A percentile compares a stretch with the other conserved stretches of the same genome.
Conservation (phyloP, 2,888 invertebrate species). For the Carcina quercana region DNA sequence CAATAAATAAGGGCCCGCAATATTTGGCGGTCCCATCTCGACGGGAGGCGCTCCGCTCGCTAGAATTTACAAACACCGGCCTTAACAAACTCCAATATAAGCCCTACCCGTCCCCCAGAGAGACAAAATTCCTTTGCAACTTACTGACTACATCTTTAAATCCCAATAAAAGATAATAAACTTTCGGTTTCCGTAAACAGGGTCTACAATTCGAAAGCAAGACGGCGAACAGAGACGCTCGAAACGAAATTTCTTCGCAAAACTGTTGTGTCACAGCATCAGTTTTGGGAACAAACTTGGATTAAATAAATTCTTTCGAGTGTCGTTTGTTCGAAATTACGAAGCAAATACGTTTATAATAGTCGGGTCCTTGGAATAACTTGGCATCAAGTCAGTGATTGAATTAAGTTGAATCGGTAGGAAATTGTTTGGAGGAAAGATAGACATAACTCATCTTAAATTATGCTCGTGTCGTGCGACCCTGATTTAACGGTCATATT, state of each 20-base stretch:
- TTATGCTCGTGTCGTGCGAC: no score
- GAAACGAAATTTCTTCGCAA: conserved; percentile 51
- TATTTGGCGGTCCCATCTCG: conserved; percentile 63
- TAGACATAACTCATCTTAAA: neutral
- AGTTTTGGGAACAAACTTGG: conserved; percentile 56
- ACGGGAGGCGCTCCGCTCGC: conserved; percentile 47
- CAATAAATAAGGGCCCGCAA: conserved; percentile 70
- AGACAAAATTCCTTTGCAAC: conserved; percentile 17
- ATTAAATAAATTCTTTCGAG: conserved; percentile 56
- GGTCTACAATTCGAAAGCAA: conserved; percentile 38
- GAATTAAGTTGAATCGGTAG: conserved; percentile 8
- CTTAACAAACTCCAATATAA: conserved; percentile 23
- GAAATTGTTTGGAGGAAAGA: conserved; percentile 11
- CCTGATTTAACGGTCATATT: no score
- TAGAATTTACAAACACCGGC: conserved; percentile 37
- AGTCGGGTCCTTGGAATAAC: conserved; percentile 33
- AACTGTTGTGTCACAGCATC: conserved; percentile 51
- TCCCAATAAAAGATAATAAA: conserved; percentile 42
- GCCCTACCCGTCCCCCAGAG: conserved; percentile 18
- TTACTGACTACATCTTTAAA: conserved; percentile 27
- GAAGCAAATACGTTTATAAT: conserved; percentile 38
- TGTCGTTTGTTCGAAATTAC: conserved; percentile 44
- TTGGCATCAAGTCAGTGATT: conserved; percentile 20
- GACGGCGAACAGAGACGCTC: conserved; percentile 27
- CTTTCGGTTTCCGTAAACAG: conserved; percentile 32